Base-by-base conservation (phyloP, 2,888 invertebrate genomes). In the Pristionchus maxplancki region DNA sequence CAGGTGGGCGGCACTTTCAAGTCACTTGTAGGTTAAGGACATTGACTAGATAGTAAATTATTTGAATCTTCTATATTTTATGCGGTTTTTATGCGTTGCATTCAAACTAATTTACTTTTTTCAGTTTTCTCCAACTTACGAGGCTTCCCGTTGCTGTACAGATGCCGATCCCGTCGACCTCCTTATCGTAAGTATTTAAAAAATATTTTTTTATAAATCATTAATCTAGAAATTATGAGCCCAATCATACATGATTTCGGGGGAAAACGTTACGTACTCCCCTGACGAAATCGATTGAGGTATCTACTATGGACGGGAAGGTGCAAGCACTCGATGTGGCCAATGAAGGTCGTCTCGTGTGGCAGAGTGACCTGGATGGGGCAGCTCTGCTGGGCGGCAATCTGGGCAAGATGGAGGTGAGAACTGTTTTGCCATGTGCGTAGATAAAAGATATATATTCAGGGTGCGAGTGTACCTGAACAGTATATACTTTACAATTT, bases 261-360 rank as follows among this genome's bases (percentile, higher is more conserved):
- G n/a, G n/a, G n/a, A n/a, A n/a, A n/a, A n/a, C n/a, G n/a, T n/a
- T n/a, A n/a, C n/a, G n/a, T n/a, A n/a, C n/a, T n/a, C n/a, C n/a
- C n/a, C n/a, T n/a, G n/a, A n/a, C n/a, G n/a, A n/a, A n/a, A n/a
- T n/a, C n/a, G 3, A 44, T 50, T 31, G 5, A 88, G 88, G 89
- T 91, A 15, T 90, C 91, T 53, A 93, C 92, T 6, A 90, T 93
- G 89, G 92, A 93, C 74, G 93, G 93, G 11, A 91, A 88, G 53
- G 82, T 93, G 50, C 88, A 88, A 24, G 92, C 92, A 8, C 74
- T 93, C 31, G 91, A 93, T 82, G 89, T 87, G 13, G 58, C 84
- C 17, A 88, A 89, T 37, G 84, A 88, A 6, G 91, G 91, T 15
- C 85, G 88, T 9, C 34, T 89, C 28, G 87, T 89, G 24, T 92